phyloP scores from a whole-genome alignment of 2,113 vertebrate genomes.

The Elaphurus davidianus region DNA sequence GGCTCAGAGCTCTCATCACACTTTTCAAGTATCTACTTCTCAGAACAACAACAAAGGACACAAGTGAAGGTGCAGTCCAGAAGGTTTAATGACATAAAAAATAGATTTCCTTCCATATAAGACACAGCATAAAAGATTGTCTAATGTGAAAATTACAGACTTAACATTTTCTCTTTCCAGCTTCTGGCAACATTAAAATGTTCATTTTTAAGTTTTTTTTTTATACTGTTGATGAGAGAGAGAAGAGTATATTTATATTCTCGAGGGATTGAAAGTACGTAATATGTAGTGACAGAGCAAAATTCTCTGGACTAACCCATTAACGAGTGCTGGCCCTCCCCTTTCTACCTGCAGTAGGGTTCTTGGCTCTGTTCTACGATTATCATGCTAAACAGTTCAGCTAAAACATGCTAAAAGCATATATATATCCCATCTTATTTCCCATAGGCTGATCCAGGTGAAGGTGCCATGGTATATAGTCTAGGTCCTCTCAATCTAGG shows the following conservation, averaged over 20 bases:
- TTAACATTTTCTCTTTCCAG: neutral
- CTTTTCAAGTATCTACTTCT: neutral
- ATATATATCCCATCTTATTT: neutral
- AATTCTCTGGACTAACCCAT: neutral
- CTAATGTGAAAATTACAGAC: neutral
- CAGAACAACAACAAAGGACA: neutral
- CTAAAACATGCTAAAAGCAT: fast-evolving
- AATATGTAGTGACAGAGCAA: neutral
- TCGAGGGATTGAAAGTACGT: neutral
- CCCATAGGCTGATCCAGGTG: no score
- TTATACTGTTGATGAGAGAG: neutral
- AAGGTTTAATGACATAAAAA: neutral
- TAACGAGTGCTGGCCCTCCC: neutral
- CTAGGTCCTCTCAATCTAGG: neutral
- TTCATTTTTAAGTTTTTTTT: neutral
- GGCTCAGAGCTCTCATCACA: neutral
- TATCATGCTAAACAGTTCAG: neutral
- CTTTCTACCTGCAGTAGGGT: neutral
- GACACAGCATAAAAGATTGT: neutral
- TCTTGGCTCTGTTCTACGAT: neutral
- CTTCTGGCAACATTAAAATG: neutral
- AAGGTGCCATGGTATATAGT: neutral
- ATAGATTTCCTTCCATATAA: neutral
- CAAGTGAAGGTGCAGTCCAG: neutral
- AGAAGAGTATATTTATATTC: neutral